Evolutionary conservation across 2,888 invertebrate species (phyloP), one percentile per base, ranked within the genome.

Genomic region (Disparrhopalites patrizii): DNA sequence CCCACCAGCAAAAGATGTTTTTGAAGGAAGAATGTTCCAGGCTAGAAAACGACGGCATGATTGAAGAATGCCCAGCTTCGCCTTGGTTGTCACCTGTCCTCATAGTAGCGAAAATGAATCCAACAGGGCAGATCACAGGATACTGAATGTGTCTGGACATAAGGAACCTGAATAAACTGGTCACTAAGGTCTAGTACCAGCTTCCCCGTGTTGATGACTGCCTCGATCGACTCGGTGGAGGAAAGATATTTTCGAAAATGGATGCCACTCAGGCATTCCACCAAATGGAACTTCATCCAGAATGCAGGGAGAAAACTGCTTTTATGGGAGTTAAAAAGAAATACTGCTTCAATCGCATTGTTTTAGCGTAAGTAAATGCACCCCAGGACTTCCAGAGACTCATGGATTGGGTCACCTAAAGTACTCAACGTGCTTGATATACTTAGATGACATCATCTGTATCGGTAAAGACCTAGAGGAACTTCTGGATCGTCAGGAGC

Each of bases 11-110:
- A n/a, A n/a, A n/a, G n/a, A n/a, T n/a, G n/a, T n/a, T n/a, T n/a
- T n/a, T n/a, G n/a, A n/a, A n/a, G n/a, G n/a, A n/a, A n/a, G 13
- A 10, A 28, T 13, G 25, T 47, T 15, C 68, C 68, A 0, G 55
- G 62, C 18, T 40, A 30, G 4, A 51, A 43, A 13, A 36, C 43
- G 5, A 65, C 56, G 1, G 65, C 61, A 25, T 38, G 65, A 1
- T 8, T 18, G 5, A 30, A 51, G 1, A 23, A 1, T 20, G 20
- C 3, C 3, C 65, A 68, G 38, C 1, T 2, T 76, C 76, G 28
- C 78, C 78, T 0, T 80, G 77, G 76, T 70, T 76, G 7, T 72
- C 76, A 1, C 79, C 78, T 0, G 72, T 79, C 4, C 77, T 79
- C 1, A 52, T 79, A 1, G 78, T 78, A n/a, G n/a, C n/a, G 2